These are phyloP conservation scores for Mormyrus hasselquistii DNA, from an alignment of 2,797 vertebrate species.

Conservation along the genomic window DNA sequence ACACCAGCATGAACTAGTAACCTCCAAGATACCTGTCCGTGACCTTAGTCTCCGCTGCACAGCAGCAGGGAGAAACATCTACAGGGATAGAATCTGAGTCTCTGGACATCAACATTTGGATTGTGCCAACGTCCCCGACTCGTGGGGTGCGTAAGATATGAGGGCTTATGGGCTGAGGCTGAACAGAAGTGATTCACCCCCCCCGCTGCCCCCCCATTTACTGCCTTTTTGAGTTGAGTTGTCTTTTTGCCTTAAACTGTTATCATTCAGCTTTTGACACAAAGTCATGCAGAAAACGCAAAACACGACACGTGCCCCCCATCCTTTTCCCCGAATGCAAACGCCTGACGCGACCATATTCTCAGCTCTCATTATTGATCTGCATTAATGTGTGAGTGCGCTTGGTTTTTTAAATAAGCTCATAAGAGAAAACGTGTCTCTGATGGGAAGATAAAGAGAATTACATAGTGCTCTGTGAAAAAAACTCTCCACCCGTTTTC, in stretches of 20 bases:
- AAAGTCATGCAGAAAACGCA: background rate
- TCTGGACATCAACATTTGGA: background rate
- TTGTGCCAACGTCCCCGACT: background rate
- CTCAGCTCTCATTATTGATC: background rate
- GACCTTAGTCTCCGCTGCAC: background rate
- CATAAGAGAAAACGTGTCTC: background rate
- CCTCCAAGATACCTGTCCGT: background rate
- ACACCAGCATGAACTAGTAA: background rate
- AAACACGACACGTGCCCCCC: background rate
- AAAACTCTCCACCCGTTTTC: background rate
- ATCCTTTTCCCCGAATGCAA: background rate
- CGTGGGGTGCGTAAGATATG: background rate
- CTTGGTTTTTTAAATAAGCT: background rate
- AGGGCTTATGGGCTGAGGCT: background rate
- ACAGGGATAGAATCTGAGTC: background rate
- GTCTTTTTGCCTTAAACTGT: background rate
- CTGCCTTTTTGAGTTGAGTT: background rate
- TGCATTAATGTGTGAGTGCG: background rate
- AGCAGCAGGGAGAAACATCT: background rate
- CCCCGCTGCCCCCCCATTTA: background rate
- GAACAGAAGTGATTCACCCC: background rate
- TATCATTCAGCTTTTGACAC: background rate
- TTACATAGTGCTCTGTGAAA: background rate
- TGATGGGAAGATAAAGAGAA: conserved; percentile 14
- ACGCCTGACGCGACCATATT: background rate